Base-by-base conservation (phyloP, 2,113 vertebrate species). In the Eidolon helvum region DNA sequence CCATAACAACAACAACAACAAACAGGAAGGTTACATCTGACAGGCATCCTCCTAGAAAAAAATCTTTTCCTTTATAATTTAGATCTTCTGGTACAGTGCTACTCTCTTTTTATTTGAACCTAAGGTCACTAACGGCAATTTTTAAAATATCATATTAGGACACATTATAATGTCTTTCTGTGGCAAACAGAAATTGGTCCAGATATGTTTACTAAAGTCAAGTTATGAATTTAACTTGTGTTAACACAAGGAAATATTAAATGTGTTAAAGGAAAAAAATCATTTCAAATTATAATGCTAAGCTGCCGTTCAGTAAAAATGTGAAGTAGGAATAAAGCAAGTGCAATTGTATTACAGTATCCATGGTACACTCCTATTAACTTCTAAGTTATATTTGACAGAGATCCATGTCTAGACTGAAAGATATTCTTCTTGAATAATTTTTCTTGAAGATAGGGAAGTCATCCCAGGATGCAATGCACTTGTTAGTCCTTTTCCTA, bases 61-160 rank as follows among this genome's bases (percentile, higher is more conserved):
- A 28, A 78, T 65, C 28, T 69, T 74, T 88, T 68, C 21, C 66
- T 93, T 91, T 71, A 35, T 11, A 69, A 18, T 87, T 55, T 53
- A 93, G 2, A 69, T 63, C 57, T 83, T 72, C 4, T 50, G 33
- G 43, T 24, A 63, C 1, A 24, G 22, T 18, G 50, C 30, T 43
- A 7, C 10, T 66, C 38, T 7, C n/a, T 95, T 87, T 50, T 74
- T 65, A 57, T 72, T 77, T 92, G 74, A 61, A 43, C 75, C 65
- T 74, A 66, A 71, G 38, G 48, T 82, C 33, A 83, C 12, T 53
- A 65, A 43, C 35, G 63, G 24, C 59, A 79, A 61, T 74, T 96
- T 94, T 86, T 77, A 35, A 87, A 84, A 63, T 88, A 55, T 22
- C 40, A 93, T 91, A 96, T 68, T 68, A 88, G 48, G 75, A 68